Percentiles rank a stretch among this genome's conserved stretches.
These are phyloP conservation scores for Tretioscincus oriximinensis DNA, from an alignment of 2,113 vertebrate genomes.

Conservation along the genomic window DNA sequence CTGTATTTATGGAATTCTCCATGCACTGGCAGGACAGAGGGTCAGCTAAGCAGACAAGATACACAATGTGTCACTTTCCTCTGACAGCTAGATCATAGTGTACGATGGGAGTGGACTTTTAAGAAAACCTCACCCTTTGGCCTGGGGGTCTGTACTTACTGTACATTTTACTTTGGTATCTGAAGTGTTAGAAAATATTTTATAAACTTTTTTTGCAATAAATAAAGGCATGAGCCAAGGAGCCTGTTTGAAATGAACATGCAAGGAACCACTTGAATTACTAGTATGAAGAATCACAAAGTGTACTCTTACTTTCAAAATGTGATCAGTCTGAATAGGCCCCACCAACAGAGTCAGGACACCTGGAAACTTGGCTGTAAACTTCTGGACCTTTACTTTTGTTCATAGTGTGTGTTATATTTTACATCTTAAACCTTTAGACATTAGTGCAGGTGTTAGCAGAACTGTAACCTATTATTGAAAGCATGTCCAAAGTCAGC, in stretches of 20 bases:
- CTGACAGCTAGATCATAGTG: constrained; percentile 69
- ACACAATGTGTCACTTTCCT: constrained; percentile 73
- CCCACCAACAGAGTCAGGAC: constrained; percentile 62
- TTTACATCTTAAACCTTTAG: constrained; percentile 72
- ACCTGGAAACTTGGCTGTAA: constrained; percentile 68
- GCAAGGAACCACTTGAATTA: constrained; percentile 70
- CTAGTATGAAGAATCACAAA: constrained; percentile 65
- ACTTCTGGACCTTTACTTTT: constrained; percentile 64
- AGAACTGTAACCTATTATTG: constrained; percentile 69
- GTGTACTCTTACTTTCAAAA: constrained; percentile 65
- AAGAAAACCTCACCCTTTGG: constrained; percentile 20
- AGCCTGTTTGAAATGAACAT: constrained; percentile 60
- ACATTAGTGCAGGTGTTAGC: constrained; percentile 69
- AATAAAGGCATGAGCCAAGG: constrained; percentile 75
- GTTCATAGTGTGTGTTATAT: constrained; percentile 66
- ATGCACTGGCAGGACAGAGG: constrained; percentile 71
- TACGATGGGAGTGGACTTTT: constrained; percentile 55
- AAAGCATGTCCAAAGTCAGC: constrained; percentile 66
- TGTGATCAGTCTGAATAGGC: constrained; percentile 65
- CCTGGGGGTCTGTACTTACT: constrained; percentile 68
- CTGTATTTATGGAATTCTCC: constrained; percentile 77
- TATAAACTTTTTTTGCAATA: constrained; percentile 84
- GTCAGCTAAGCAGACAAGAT: constrained; percentile 71
- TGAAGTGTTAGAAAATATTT: constrained; percentile 77
- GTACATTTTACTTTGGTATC: constrained; percentile 69